Conservation (phyloP, 2,888 invertebrate species). For the Therioaphis trifolii region DNA sequence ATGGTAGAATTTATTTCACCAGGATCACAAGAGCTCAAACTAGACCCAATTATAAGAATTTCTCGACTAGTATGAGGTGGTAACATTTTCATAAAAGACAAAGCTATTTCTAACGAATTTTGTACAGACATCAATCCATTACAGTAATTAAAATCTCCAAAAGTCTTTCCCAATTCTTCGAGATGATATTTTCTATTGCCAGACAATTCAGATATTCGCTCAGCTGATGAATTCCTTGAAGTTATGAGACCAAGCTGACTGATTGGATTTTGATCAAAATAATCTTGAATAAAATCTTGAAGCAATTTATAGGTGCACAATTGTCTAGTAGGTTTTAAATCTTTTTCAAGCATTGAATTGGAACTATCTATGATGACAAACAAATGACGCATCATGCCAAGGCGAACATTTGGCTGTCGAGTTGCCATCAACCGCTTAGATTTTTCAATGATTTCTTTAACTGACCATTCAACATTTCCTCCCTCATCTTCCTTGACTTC, state of each 20-base stretch:
- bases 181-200: constrained; percentile 86
- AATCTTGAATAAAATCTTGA: constrained; percentile 94
- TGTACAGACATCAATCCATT: constrained; percentile 96
- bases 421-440: constrained; percentile 73
- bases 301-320: constrained; percentile 87
- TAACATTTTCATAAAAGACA: constrained; percentile 84
- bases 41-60: constrained; percentile 89
- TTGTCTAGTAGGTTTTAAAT: constrained; percentile 92
- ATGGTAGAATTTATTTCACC: constrained; percentile 89
- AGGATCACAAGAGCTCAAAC: constrained; percentile 97
- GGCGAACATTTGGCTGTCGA: constrained; percentile 72
- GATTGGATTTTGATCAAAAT: constrained; percentile 98
- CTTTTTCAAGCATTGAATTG: constrained; percentile 92
- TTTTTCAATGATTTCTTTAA: constrained; percentile 90
- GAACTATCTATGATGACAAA: constrained; percentile 93
- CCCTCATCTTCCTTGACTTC: constrained; percentile 96
- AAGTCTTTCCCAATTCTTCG: constrained; percentile 71
- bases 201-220: constrained; percentile 89
- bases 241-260: constrained; percentile 94
- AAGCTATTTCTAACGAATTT: constrained; percentile 91
- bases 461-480: constrained; percentile 89
- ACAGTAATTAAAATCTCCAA: constrained; percentile 69
- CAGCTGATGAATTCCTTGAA: constrained; percentile 93
- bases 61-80: constrained; percentile 96
- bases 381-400: constrained; percentile 99